Percentiles rank a stretch among this genome's conserved stretches.
Evolutionary conservation across 2,797 vertebrate genomes (phyloP).

Genomic region (Garrulus glandarius): DNA sequence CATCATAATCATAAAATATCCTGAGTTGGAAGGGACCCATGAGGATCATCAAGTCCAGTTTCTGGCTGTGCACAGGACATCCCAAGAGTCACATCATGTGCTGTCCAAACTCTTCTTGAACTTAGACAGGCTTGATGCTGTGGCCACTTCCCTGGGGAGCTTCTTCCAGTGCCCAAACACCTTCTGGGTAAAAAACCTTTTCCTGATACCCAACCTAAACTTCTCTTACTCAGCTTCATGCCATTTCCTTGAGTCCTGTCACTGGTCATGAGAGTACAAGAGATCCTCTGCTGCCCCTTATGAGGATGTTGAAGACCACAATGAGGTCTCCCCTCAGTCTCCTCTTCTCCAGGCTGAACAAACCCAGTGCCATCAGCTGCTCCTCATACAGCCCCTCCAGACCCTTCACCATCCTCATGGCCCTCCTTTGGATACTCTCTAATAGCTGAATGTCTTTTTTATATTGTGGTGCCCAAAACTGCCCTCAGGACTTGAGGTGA

Average conservation of each 20-base stretch:
- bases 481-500: not conserved
- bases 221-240: not conserved
- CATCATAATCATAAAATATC: not conserved
- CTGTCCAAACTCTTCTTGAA: not conserved
- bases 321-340: fast-evolving
- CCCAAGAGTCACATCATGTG: too few species aligned
- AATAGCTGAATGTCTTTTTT: not conserved
- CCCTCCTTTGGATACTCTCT: not conserved
- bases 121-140: not conserved
- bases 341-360: not conserved
- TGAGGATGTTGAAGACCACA: not conserved
- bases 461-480: not conserved
- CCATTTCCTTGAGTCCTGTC: not conserved
- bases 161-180: not conserved
- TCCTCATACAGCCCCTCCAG: not conserved
- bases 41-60: not conserved
- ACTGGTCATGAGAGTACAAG: not conserved
- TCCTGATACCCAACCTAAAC: not conserved
- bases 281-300: not conserved
- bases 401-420: not conserved
- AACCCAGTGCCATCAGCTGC: not conserved
- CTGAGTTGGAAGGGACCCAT: not conserved
- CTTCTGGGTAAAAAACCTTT: not conserved
- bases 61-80: not conserved
- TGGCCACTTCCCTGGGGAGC: not conserved